phyloP scores from a whole-genome alignment of 2,888 invertebrate species.

The Lasioglossum leucozonium region DNA sequence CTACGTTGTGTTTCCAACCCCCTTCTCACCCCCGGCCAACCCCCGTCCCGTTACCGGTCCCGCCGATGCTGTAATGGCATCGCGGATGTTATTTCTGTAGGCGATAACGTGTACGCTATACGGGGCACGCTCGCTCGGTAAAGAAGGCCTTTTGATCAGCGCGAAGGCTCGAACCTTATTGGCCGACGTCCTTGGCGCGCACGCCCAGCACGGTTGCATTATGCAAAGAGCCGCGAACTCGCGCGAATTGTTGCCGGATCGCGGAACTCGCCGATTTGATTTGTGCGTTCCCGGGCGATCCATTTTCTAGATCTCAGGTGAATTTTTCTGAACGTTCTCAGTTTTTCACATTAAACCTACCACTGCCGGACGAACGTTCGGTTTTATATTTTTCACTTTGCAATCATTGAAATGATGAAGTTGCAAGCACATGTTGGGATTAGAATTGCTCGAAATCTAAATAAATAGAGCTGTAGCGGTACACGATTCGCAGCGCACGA shows the following conservation, averaged over 20 bases:
- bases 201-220: conserved; percentile 33
- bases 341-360: too few relatives aligned
- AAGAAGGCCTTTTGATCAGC: conserved; percentile 66
- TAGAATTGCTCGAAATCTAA: too few relatives aligned
- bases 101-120: conserved; percentile 43
- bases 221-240: conserved; percentile 51
- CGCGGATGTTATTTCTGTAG: conserved; percentile 57
- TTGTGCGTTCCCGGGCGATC: too few relatives aligned
- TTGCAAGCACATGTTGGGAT: too few relatives aligned
- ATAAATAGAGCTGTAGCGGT: too few relatives aligned
- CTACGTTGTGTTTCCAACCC: conserved; percentile 38
- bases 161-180: conserved; percentile 54
- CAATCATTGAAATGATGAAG: too few relatives aligned
- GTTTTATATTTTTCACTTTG: too few relatives aligned
- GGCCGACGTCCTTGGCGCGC: conserved; percentile 13
- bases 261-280: background rate
- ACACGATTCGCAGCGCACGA: too few relatives aligned
- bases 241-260: background rate
- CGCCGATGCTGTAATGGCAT: conserved; percentile 24
- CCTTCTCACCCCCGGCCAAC: background rate
- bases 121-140: conserved; percentile 22
- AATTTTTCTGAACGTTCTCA: too few relatives aligned
- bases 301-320: background rate
- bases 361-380: too few relatives aligned
- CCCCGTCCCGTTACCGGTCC: background rate